These are phyloP conservation scores for Pseudocheirus occidentalis DNA, from an alignment of 2,797 vertebrate species.

Conservation along the genomic window DNA sequence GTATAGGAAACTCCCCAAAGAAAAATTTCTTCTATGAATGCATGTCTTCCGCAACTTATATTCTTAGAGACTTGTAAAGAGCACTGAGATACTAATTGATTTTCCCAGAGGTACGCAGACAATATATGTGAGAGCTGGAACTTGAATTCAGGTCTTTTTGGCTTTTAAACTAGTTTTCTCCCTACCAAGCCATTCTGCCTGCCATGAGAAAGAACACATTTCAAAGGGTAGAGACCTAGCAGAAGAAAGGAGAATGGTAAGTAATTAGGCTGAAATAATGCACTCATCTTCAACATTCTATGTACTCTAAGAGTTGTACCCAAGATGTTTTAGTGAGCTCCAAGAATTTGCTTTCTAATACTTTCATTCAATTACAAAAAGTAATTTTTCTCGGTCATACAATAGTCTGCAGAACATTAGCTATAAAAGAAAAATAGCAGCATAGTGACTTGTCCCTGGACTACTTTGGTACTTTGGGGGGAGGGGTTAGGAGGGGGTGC, in stretches of 20 bases:
- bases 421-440: not conserved
- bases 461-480: not conserved
- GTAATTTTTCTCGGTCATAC: not conserved
- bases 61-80: not conserved
- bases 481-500: too few species aligned
- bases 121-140: not conserved
- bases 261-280: not conserved
- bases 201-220: not conserved
- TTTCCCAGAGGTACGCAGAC: not conserved
- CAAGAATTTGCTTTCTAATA: not conserved
- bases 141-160: not conserved
- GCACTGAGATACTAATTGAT: not conserved
- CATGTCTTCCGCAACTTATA: not conserved
- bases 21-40: not conserved
- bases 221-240: not conserved
- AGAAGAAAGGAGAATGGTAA: not conserved
- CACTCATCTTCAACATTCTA: not conserved
- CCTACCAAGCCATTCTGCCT: not conserved
- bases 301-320: not conserved
- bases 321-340: not conserved
- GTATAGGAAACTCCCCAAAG: not conserved
- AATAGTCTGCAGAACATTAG: not conserved
- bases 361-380: not conserved
- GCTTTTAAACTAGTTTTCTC: not conserved
- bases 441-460: not conserved